Percentiles rank a stretch among this genome's conserved stretches.
Evolutionary conservation across 2,888 invertebrate species (phyloP).

Genomic region (Cremastinae sp.): DNA sequence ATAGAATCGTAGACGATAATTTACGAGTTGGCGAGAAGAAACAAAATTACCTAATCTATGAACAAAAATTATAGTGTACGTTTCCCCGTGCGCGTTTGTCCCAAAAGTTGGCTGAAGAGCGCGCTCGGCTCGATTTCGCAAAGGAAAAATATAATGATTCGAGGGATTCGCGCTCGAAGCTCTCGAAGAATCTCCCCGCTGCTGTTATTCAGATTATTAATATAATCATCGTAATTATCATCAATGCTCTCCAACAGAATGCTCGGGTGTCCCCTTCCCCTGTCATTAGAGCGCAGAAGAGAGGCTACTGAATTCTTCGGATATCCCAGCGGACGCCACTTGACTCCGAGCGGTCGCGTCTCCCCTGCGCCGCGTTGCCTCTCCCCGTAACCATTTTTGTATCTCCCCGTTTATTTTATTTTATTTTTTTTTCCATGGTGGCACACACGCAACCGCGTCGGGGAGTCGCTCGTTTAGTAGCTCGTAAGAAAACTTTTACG

Average conservation of each 20-base stretch:
- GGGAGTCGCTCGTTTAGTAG: neutral
- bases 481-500: slow-evolving; percentile 26
- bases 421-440: slow-evolving; percentile 3
- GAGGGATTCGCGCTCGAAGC: neutral
- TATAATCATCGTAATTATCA: slow-evolving; percentile 11
- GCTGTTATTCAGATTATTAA: slow-evolving; percentile 2
- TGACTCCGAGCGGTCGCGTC: slow-evolving; percentile 38
- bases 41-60: slow-evolving; percentile 5
- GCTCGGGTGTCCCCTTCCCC: slow-evolving; percentile 20
- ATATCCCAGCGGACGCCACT: slow-evolving; percentile 44
- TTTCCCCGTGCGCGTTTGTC: neutral
- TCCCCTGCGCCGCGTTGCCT: neutral
- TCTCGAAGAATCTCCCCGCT: neutral
- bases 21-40: neutral
- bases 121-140: neutral
- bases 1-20: slow-evolving; percentile 20
- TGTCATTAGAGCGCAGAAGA: slow-evolving; percentile 17
- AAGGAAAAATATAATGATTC: slow-evolving; percentile 5
- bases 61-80: neutral
- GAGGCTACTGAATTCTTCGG: slow-evolving; percentile 38
- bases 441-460: slow-evolving; percentile 30
- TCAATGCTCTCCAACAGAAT: neutral
- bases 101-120: neutral
- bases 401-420: neutral
- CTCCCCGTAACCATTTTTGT: no score